Evolutionary conservation across 2,113 vertebrate genomes (phyloP), one percentile per base, ranked within the genome.

Genomic region (Planiliza haematocheilus): DNA sequence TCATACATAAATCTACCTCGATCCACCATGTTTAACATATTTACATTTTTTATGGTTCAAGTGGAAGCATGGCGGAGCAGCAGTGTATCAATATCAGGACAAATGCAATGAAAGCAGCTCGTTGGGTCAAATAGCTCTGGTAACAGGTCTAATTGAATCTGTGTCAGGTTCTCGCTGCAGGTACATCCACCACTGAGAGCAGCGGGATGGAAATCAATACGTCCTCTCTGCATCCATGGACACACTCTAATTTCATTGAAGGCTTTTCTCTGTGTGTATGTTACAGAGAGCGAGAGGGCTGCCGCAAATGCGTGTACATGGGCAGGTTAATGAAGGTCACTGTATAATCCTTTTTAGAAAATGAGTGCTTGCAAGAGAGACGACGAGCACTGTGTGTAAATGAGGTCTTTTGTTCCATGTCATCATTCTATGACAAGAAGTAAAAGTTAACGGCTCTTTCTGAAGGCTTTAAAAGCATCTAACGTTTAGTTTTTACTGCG

Each of bases 131-230:
- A 89, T 70, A 76, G 81, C 85, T 79, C 76, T 72, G 81, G 59
- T 83, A 82, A 87, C 86, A 84, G 78, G 73, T 86, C 73, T 86
- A 86, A 90, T 80, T 81, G 67, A 81, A 90, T 88, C 86, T 70
- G 77, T 83, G 81, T 83, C 83, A 84, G 71, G 72, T 80, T 82
- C 73, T 80, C 76, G 39, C 74, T 55, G 64, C 81, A 77, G 79
- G 56, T 77, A 71, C 81, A 86, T 84, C 67, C 52, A 82, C 87
- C 59, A 67, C 36, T 41, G 84, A 30, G 58, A 64, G 72, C 77
- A 79, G 74, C 62, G 70, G 66, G 59, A 55, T 36, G 46, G 70
- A 83, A 89, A 89, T 91, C 85, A 79, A 91, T 92, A 85, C 0
- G 21, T 49, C 67, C 80, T 81, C 60, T 70, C 66, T 82, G 73